Conservation (phyloP, 2,888 invertebrate species). For the Geophilus truncorum region DNA sequence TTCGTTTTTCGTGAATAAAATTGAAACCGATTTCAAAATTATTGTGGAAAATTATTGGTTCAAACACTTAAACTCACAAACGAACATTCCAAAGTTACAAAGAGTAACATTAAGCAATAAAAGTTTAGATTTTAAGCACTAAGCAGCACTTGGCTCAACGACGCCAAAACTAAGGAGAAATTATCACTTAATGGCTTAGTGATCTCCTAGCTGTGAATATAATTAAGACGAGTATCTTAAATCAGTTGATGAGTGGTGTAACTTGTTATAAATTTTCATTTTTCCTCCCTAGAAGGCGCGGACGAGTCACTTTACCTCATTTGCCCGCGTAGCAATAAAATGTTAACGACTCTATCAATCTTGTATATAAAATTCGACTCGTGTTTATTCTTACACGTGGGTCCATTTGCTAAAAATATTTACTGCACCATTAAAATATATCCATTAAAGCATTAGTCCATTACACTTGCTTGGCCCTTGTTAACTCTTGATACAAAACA, state of each 20-base stretch:
- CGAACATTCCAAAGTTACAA: not conserved
- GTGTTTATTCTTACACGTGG: not conserved
- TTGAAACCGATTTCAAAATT: too few relatives aligned
- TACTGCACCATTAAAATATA: conserved; percentile 1
- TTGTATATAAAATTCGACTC: conserved; percentile 2
- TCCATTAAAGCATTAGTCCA: not conserved
- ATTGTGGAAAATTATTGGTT: too few relatives aligned
- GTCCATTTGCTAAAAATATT: conserved; percentile 15
- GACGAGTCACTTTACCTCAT: not conserved
- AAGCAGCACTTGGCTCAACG: not conserved
- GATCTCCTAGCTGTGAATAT: not conserved
- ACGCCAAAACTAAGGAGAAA: not conserved
- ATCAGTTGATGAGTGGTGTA: not conserved
- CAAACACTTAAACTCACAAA: too few relatives aligned
- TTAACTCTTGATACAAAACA: not conserved
- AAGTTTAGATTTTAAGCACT: not conserved
- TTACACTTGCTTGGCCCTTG: not conserved
- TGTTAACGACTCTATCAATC: conserved; percentile 15
- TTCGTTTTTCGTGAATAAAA: too few relatives aligned
- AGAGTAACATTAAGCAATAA: not conserved
- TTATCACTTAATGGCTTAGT: not conserved
- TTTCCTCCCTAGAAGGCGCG: not conserved
- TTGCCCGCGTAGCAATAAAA: not conserved
- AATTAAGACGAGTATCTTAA: not conserved
- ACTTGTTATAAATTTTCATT: conserved; percentile 7